Base-by-base conservation (phyloP, 2,888 invertebrate genomes). In the Dicranocentrus wangi region DNA sequence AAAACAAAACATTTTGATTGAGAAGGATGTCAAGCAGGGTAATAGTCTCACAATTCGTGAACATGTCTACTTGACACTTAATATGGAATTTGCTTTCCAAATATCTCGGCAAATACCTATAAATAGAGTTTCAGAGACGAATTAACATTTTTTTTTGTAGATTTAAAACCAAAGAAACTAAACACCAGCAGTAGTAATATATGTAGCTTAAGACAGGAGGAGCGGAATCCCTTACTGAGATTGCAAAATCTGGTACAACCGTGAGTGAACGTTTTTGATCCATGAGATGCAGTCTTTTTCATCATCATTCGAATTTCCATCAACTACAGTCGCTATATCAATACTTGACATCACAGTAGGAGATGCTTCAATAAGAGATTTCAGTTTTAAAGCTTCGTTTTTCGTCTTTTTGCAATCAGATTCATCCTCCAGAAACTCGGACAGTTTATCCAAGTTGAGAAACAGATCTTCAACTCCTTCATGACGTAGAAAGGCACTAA, bases 61-160 rank as follows among this genome's bases (percentile, higher is more conserved):
- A 91, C 82, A 98, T 92, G 89, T 98, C 97, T 87, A 98, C 93
- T 90, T 97, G 96, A 90, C 97, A 95, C 90, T 95, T 97, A 88
- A 95, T 95, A 89, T 95, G 95, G 88, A 93, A 94, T 87, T 94
- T 93, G 88, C 96, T 97, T 87, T 93, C 92, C 85, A 94, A 89
- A 89, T 96, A 99, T 86, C 93, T 93, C 87, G 92, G 92, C 88
- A 94, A 93, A 90, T 93, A 91, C 65, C 92, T 92, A 87, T 3
- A 39, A 39, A n/a, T n/a, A n/a, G n/a, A n/a, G n/a, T n/a, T n/a
- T n/a, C n/a, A n/a, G n/a, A n/a, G n/a, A n/a, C n/a, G n/a, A n/a
- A n/a, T n/a, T n/a, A n/a, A n/a, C n/a, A n/a, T n/a, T n/a, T n/a
- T n/a, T n/a, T n/a, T n/a, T n/a, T n/a, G n/a, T n/a, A n/a, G n/a